These are phyloP conservation scores for Helleia helle DNA, from an alignment of 2,888 invertebrate species.

Conservation along the genomic window DNA sequence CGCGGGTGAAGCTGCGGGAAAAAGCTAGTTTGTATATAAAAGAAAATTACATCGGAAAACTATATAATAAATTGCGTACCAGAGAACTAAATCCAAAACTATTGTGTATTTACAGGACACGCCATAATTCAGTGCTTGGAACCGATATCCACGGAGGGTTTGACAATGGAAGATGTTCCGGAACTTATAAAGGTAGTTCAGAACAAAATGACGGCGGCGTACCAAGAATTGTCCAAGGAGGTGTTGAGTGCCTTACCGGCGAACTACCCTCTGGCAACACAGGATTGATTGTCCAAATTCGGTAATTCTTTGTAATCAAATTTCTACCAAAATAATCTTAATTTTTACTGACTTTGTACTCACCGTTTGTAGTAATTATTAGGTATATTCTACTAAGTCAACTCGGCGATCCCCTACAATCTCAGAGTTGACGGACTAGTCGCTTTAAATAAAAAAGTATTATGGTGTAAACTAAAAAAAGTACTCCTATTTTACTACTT, in stretches of 20 bases:
- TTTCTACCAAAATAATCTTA: not conserved
- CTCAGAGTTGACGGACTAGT: not conserved
- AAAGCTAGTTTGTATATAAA: no score
- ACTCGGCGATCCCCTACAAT: no score
- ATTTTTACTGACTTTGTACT: not conserved
- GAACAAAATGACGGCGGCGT: constrained; percentile 61
- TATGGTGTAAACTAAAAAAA: no score
- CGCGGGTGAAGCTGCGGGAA: no score
- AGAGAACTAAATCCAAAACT: no score
- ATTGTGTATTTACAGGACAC: constrained; percentile 66
- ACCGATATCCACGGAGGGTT: constrained; percentile 63
- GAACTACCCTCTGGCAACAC: constrained; percentile 60
- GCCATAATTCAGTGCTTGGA: constrained; percentile 70
- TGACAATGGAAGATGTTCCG: constrained; percentile 64
- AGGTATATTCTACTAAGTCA: no score
- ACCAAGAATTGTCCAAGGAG: constrained; percentile 65
- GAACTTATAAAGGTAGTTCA: constrained; percentile 60
- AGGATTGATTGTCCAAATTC: constrained; percentile 29
- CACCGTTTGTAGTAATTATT: not conserved
- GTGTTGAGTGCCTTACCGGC: constrained; percentile 57
- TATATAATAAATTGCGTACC: no score
- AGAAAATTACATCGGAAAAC: no score
- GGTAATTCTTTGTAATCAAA: constrained; percentile 2
- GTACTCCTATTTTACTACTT: no score
- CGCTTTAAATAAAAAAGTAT: not conserved